A percentile compares a stretch with the other conserved stretches of the same genome.
Evolutionary conservation across 2,113 vertebrate species (phyloP).

Genomic region (Scomber japonicus): DNA sequence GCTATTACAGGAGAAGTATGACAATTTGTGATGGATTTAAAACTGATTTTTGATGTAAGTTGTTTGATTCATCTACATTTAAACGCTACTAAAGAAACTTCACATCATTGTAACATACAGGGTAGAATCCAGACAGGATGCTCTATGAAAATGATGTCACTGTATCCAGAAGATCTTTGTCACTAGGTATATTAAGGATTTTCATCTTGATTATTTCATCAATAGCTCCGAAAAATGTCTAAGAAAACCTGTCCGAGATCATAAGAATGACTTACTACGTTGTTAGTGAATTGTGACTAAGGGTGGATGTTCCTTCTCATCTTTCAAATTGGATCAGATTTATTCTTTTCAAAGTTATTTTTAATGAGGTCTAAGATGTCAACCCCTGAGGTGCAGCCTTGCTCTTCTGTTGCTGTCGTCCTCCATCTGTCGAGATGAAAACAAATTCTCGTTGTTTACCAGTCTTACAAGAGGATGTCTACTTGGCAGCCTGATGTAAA

Average conservation of each 20-base stretch:
- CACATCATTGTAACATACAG: background rate
- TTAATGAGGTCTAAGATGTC: constrained; percentile 71
- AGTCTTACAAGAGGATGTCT: constrained; percentile 45
- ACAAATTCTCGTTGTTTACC: constrained; percentile 66
- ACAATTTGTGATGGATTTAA: background rate
- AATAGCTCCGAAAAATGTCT: constrained; percentile 2
- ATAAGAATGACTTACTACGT: background rate
- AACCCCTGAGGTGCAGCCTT: constrained; percentile 53
- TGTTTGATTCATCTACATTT: background rate
- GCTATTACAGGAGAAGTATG: background rate
- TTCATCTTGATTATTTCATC: constrained; percentile 33
- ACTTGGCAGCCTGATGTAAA: constrained; percentile 56
- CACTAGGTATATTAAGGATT: constrained; percentile 9
- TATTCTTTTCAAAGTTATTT: constrained; percentile 52
- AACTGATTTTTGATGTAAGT: background rate
- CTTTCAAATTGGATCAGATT: constrained; percentile 49
- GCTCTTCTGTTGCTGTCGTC: constrained; percentile 47
- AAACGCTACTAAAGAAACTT: background rate
- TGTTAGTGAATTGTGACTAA: constrained; percentile 22
- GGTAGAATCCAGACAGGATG: background rate
- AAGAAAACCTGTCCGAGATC: background rate
- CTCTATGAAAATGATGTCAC: background rate
- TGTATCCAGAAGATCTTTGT: background rate
- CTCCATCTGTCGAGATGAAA: constrained; percentile 70
- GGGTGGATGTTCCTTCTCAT: constrained; percentile 56